These are phyloP conservation scores for Apodemus sylvaticus DNA, from an alignment of 2,113 vertebrate genomes.

Conservation along the genomic window DNA sequence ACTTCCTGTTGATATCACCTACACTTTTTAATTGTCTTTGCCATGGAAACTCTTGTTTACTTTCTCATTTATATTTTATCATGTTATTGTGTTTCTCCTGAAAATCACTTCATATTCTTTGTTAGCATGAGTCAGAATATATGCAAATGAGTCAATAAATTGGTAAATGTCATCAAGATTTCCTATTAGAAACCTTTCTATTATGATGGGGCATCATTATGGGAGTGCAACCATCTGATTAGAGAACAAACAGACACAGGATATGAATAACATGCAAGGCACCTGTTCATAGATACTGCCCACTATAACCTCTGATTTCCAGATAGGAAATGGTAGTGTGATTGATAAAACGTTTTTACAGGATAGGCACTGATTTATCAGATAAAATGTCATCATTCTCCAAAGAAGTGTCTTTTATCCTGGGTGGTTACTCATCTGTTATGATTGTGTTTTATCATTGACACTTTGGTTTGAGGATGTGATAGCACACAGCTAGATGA, in stretches of 20 bases:
- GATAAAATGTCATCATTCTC: slow-evolving; percentile 16
- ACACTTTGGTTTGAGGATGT: neutral
- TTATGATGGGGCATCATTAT: neutral
- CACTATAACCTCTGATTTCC: slow-evolving; percentile 34
- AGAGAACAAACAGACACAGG: slow-evolving; percentile 30
- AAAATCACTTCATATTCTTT: slow-evolving; percentile 42
- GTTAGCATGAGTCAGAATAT: slow-evolving; percentile 8
- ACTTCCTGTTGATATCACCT: neutral
- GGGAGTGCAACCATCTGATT: slow-evolving; percentile 35
- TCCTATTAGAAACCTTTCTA: neutral
- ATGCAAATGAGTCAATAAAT: slow-evolving; percentile 53
- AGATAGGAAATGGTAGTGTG: slow-evolving; percentile 13
- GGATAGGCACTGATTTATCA: neutral
- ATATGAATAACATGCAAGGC: neutral
- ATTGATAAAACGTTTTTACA: slow-evolving; percentile 9
- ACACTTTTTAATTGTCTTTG: slow-evolving; percentile 42
- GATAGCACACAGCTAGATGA: neutral
- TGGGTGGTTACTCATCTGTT: neutral
- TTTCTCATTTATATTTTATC: slow-evolving; percentile 41
- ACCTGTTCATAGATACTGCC: slow-evolving; percentile 12
- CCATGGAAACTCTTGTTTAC: neutral
- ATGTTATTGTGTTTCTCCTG: slow-evolving; percentile 20
- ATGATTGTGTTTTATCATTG: neutral
- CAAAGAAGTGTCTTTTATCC: neutral
- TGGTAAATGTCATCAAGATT: neutral